Evolutionary conservation across 2,888 invertebrate genomes (phyloP).

Genomic region (Camptogramma bilineatum): DNA sequence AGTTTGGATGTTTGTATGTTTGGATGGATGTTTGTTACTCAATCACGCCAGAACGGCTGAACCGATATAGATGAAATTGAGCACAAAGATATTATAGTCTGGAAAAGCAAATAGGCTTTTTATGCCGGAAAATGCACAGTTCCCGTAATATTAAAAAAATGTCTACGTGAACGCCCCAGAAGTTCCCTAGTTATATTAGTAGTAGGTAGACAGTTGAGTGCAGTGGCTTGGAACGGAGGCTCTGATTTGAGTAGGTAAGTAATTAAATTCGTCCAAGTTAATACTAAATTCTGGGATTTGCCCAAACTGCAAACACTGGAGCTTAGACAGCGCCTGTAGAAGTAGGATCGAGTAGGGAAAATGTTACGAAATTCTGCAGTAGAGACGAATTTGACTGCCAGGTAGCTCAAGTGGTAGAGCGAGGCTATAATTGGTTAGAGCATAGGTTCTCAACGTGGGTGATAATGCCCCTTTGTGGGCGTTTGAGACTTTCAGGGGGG

Average conservation of each 20-base stretch:
- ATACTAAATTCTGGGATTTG: conserved; percentile 24
- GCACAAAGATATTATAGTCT: too few relatives aligned
- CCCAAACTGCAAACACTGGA: conserved; percentile 25
- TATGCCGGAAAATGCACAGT: too few relatives aligned
- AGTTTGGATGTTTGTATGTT: too few relatives aligned
- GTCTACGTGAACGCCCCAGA: too few relatives aligned
- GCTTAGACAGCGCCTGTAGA: conserved; percentile 18
- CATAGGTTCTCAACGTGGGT: too few relatives aligned
- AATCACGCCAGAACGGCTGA: too few relatives aligned
- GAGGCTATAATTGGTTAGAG: not conserved
- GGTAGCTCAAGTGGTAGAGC: not conserved
- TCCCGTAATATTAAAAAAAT: too few relatives aligned
- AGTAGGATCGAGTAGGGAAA: conserved; percentile 5
- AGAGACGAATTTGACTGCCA: not conserved
- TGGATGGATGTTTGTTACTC: too few relatives aligned
- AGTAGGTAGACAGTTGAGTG: not conserved
- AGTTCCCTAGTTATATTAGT: not conserved
- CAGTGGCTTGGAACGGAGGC: not conserved
- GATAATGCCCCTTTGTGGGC: too few relatives aligned
- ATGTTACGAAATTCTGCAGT: not conserved
- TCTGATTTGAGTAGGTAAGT: conserved; percentile 16
- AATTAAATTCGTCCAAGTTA: conserved; percentile 30
- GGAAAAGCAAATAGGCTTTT: too few relatives aligned
- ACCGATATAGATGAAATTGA: too few relatives aligned
- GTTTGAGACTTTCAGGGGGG: too few relatives aligned